Base-by-base conservation (phyloP, 1,140 invertebrate genomes). In the Drosophila nigromelanica region DNA sequence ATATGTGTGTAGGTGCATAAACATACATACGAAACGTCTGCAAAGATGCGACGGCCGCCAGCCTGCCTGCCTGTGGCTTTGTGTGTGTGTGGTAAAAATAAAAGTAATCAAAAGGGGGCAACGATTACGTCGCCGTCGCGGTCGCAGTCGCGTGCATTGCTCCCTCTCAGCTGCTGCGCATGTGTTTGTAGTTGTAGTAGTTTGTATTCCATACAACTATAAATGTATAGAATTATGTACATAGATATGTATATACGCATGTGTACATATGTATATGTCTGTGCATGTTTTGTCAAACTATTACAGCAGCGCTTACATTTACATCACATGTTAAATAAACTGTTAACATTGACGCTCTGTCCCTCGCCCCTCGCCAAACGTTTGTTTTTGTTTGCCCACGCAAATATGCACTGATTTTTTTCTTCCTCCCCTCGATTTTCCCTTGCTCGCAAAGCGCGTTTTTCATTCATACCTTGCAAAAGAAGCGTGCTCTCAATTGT, bases 321-420 rank as follows among this genome's bases (percentile, higher is more conserved):
- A 78, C 83, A 87, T 89, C 82, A 87, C 68, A 80, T 81, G 83
- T 87, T 86, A 86, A 86, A 76, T 87, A 87, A 68, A 82, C 82
- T 87, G 76, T 68, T 76, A 70, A 63, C 75, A 69, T 35, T 61
- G 62, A 45, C 27, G 42, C 50, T 59, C 42, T 66, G n/a, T 18
- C 35, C 51, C 45, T 43, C 47, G 42, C 33, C 6, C 33, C 33
- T 35, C 33, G 33, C 27, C 37, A 21, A 43, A 35, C 43, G 45
- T 68, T 78, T 83, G 68, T 83, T 78, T 79, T 75, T 86, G 71
- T 86, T 86, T 82, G 82, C 82, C 82, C 82, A 73, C 77, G 82
- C 82, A 86, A 87, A 86, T 86, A 86, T 86, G 82, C 82, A 87
- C 87, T 87, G 83, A 76, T 86, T 87, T 86, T 76, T 86, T 69